Base-by-base conservation (phyloP, 2,888 invertebrate genomes). In the Schizaphis graminum region DNA sequence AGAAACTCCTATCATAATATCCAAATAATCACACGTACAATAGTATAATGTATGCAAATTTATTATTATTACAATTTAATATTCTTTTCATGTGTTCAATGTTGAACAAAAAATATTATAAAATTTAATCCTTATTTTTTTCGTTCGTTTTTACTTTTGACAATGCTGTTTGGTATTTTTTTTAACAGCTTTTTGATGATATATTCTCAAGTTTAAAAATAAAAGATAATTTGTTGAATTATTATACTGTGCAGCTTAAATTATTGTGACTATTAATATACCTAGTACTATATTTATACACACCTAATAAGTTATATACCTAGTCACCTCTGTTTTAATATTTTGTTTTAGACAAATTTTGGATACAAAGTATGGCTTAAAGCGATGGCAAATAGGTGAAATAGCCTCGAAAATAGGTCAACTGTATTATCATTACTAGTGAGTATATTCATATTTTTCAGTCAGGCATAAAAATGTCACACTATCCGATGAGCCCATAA, bases 401-500 rank as follows among this genome's bases (percentile, higher is more conserved):
- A 99, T 99, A 95, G 99, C 99, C 91, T 99, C 99, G 93, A 99
- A 99, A 97, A 99, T 99, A 96, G 99, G 99, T 95, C 99, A 99
- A 96, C 97, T 99, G 57, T 99, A 99, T 96, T 99, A 99, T 96
- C 99, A 99, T 96, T 99, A 99, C 96, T 99, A 99, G 98, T 98
- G 96, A 97, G 98, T 97, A 92, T 92, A 92, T 92, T 92, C 61
- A 87, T 92, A 92, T 92, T 86, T 57, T 92, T 86, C 92, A 61
- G n/a, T 86, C 61, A 57, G 57, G 86, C 92, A 35, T 92, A 26
- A 86, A 87, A 61, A 86, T 86, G n/a, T 35, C 61, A 61, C 61
- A n/a, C 21, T 87, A 92, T 28, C 35, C 87, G 16, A 92, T 87
- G 57, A 61, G 61, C 86, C 87, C 28, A 61, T 88, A 49, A 61